Evolutionary conservation across 2,888 invertebrate genomes (phyloP).

Genomic region (Sinopyrophorus schimmeli): DNA sequence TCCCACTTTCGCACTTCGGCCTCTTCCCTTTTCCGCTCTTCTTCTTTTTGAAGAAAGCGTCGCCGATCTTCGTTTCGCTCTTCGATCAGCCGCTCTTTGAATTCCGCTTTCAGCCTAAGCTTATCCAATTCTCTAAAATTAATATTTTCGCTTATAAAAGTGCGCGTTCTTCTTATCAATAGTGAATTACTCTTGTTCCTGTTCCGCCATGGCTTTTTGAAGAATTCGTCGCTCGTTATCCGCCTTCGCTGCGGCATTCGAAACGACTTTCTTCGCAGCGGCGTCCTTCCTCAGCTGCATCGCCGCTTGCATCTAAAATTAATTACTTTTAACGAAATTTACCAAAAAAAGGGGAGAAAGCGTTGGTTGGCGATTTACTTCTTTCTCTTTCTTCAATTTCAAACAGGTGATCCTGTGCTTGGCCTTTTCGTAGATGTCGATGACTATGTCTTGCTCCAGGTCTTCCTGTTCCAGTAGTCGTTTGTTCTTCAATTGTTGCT

Average conservation of each 20-base stretch:
- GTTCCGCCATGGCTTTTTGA: slow-evolving; percentile 58
- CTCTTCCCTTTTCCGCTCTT: slow-evolving; percentile 51
- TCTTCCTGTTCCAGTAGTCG: slow-evolving; percentile 54
- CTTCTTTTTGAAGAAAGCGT: slow-evolving; percentile 48
- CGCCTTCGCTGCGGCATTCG: slow-evolving; percentile 54
- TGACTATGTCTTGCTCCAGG: slow-evolving; percentile 54
- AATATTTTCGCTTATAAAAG: background rate
- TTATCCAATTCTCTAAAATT: slow-evolving; percentile 52
- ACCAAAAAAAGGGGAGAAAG: too few species aligned
- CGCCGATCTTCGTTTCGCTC: slow-evolving; percentile 42
- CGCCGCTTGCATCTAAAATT: slow-evolving; percentile 51
- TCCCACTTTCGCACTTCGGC: slow-evolving; percentile 59
- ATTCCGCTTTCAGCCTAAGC: slow-evolving; percentile 46
- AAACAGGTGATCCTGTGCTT: slow-evolving; percentile 55
- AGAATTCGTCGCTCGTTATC: slow-evolving; percentile 57
- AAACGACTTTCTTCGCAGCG: slow-evolving; percentile 56
- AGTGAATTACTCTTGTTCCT: slow-evolving; percentile 48
- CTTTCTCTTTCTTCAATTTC: slow-evolving; percentile 51
- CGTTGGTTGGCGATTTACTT: slow-evolving; percentile 35
- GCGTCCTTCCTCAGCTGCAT: slow-evolving; percentile 54
- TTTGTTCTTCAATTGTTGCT: slow-evolving; percentile 45
- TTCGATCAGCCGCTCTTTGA: slow-evolving; percentile 43
- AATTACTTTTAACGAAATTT: background rate
- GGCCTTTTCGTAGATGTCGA: slow-evolving; percentile 55
- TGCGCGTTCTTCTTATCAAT: background rate